These are phyloP conservation scores for Ormia ochracea DNA, from an alignment of 2,888 invertebrate genomes.

Conservation along the genomic window DNA sequence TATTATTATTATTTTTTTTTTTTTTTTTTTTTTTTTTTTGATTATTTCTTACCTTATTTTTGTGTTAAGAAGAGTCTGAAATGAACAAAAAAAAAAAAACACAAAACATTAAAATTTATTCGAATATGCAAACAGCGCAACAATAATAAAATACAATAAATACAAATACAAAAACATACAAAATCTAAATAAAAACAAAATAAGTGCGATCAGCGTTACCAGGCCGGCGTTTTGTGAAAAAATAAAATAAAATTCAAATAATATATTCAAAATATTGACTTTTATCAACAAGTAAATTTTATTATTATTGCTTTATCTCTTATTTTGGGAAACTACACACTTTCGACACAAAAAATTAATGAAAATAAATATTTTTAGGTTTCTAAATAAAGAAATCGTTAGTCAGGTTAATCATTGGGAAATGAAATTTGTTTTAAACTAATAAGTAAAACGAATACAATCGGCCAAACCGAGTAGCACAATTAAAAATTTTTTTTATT, in stretches of 20 bases:
- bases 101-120: conserved; percentile 28
- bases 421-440: neutral
- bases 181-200: conserved; percentile 47
- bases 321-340: no score
- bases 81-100: neutral
- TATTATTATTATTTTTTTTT: neutral
- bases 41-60: no score
- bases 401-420: no score
- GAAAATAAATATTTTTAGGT: no score
- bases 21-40: neutral
- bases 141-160: neutral
- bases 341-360: no score
- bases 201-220: conserved; percentile 15
- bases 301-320: no score
- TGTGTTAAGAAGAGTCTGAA: conserved; percentile 2
- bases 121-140: conserved; percentile 4
- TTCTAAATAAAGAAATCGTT: no score
- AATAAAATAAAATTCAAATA: neutral
- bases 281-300: no score
- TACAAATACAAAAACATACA: neutral
- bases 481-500: no score
- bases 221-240: neutral
- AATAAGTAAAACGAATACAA: no score
- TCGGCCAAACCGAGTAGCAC: neutral
- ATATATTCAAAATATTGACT: no score